Base-by-base conservation (phyloP, 1,140 invertebrate species). In the Calliphora vicina region DNA sequence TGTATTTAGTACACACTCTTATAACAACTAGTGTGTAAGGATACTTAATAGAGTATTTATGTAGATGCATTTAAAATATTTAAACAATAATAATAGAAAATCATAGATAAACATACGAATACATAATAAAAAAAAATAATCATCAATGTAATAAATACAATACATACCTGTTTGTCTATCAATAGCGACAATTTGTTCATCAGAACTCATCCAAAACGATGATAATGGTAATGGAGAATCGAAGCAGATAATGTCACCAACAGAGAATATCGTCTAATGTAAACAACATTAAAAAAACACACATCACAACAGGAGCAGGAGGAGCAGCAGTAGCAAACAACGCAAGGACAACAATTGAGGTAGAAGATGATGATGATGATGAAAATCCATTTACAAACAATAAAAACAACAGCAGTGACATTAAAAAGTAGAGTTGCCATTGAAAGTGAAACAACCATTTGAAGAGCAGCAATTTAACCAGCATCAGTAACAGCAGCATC, bases 201-300 rank as follows among this genome's bases (percentile, higher is more conserved):
- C 88, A 35, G 89, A 90, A 83, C 87, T 88, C 82, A 84, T 88
- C 89, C 89, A 90, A 87, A 86, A 85, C 82, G 89, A 87, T 85
- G 87, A 87, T 82, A 88, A 83, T 84, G 87, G 87, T 83, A 91
- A 82, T 80, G 90, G 90, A 83, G 90, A 90, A 84, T 90, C 88
- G 85, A 93, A 93, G 82, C 93, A 93, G 84, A 93, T 91, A 78
- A 93, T 89, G 85, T 93, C 93, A 72, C 92, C 93, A 80, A 93
- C 90, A 45, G 92, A 93, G 83, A 93, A 86, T 80, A 91, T 91
- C 20, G 92, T 91, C 92, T 93, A 73, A 82, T 80, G 87, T 80
- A 23, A 72, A 82, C 9, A 80, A 6, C n/a, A 83, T 6, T 43
- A 74, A 74, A 50, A 10, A 17, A 43, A 17, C n/a, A 20, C 72